Evolutionary conservation across 1,140 invertebrate genomes (phyloP).

Genomic region (Apis dorsata): DNA sequence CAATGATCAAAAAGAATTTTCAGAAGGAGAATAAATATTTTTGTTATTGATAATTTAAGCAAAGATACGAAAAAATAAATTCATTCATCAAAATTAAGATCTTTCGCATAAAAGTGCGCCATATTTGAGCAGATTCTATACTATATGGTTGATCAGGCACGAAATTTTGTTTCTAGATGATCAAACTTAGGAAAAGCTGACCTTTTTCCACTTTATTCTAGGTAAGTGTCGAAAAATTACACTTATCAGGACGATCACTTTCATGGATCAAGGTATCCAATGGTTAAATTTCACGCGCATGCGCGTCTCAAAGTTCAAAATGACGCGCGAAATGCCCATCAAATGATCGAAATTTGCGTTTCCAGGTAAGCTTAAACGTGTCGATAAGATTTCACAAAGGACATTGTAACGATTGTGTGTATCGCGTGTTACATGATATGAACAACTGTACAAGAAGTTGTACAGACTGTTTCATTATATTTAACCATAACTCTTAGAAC

Average conservation of each 20-base stretch:
- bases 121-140: not conserved
- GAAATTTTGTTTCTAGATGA: not conserved
- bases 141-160: not conserved
- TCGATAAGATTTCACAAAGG: slow-evolving; percentile 19
- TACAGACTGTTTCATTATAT: not conserved
- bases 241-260: too few relatives aligned
- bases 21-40: too few relatives aligned
- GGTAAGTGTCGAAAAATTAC: not conserved
- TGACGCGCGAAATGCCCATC: not conserved
- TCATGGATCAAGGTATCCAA: not conserved
- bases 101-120: not conserved
- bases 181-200: not conserved
- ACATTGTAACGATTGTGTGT: slow-evolving; percentile 11
- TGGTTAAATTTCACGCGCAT: not conserved
- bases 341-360: slow-evolving; percentile 3
- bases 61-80: not conserved
- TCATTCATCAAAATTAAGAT: not conserved
- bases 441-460: too few relatives aligned
- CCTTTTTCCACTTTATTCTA: not conserved
- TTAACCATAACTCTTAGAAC: too few relatives aligned
- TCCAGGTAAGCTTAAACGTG: not conserved
- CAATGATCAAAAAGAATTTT: too few relatives aligned
- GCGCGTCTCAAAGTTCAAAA: not conserved
- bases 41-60: too few relatives aligned
- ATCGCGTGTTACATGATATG: not conserved